These are phyloP conservation scores for Centrocercus urophasianus DNA, from an alignment of 2,113 vertebrate species.

Conservation along the genomic window DNA sequence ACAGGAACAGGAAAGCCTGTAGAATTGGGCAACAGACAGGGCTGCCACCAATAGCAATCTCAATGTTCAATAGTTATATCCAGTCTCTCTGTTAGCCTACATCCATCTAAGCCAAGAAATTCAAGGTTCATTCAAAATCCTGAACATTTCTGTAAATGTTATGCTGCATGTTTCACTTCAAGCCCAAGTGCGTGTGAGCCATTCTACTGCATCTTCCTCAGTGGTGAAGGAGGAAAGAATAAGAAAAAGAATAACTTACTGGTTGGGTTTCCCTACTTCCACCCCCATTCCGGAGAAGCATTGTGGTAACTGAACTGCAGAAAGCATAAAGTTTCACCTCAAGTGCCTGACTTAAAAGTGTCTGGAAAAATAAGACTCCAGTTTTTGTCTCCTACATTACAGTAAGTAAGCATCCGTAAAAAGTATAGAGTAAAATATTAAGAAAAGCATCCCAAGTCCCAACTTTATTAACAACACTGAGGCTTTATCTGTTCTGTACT, in stretches of 20 bases:
- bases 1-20: neutral
- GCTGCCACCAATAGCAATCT: neutral
- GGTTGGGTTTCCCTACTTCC: neutral
- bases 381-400: neutral
- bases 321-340: neutral
- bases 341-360: neutral
- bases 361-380: fast-evolving
- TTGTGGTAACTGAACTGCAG: neutral
- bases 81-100: neutral
- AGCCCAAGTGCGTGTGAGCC: neutral
- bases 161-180: neutral
- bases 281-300: neutral
- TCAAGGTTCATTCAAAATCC: neutral
- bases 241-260: neutral
- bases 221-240: neutral
- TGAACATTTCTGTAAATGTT: neutral
- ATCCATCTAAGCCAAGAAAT: neutral
- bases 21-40: neutral
- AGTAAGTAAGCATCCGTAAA: neutral
- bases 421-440: neutral
- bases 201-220: neutral
- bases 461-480: neutral
- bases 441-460: neutral
- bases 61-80: neutral
- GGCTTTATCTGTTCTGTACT: neutral